Conservation (phyloP, 1,140 invertebrate genomes). For the Aphelenchoides besseyi region DNA sequence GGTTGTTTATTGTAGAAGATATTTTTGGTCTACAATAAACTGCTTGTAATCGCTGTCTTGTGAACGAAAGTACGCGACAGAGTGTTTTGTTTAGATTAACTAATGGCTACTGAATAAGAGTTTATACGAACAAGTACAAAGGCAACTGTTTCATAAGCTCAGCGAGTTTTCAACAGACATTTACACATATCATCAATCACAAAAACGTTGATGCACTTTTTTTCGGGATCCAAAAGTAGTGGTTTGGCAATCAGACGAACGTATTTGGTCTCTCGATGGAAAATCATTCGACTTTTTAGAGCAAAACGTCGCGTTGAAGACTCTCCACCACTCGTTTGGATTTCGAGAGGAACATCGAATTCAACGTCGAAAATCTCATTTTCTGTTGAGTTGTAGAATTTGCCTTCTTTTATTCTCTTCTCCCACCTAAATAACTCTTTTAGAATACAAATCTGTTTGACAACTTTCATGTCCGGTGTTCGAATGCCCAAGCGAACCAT, state of each 20-base stretch:
- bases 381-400: neutral
- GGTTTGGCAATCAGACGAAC: conserved; percentile 6
- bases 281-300: neutral
- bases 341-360: neutral
- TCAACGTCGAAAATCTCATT: conserved; percentile 15
- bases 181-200: conserved; percentile 3
- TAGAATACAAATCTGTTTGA: too few relatives aligned
- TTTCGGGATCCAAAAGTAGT: neutral
- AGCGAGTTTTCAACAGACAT: neutral
- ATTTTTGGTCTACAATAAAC: too few relatives aligned
- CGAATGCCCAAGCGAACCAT: neutral
- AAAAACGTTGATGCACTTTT: neutral
- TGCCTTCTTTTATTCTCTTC: too few relatives aligned
- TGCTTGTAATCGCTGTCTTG: too few relatives aligned
- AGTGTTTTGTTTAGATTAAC: too few relatives aligned
- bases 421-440: too few relatives aligned
- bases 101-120: too few relatives aligned
- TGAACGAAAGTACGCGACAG: too few relatives aligned
- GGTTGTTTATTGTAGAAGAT: too few relatives aligned
- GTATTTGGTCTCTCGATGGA: neutral
- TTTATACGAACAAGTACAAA: too few relatives aligned
- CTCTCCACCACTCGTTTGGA: conserved; percentile 2
- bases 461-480: neutral
- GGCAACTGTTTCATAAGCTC: too few relatives aligned
- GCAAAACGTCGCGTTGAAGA: neutral